Evolutionary conservation across 1,140 invertebrate genomes (phyloP).

Genomic region (Cydia pomonella): DNA sequence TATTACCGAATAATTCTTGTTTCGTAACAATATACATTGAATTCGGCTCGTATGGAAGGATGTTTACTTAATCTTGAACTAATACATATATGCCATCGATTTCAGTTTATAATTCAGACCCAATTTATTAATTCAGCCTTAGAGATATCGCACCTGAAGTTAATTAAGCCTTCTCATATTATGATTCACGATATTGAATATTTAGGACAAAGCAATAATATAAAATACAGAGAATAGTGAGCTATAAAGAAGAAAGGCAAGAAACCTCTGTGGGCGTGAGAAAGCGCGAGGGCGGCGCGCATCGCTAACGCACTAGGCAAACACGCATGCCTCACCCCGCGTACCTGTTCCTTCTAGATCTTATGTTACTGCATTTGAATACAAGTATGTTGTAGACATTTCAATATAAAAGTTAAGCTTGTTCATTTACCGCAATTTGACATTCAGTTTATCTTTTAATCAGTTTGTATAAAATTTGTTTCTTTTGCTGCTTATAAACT

Average conservation of each 20-base stretch:
- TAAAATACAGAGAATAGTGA: slow-evolving; percentile 59
- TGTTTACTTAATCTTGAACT: too few species aligned
- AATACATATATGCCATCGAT: too few species aligned
- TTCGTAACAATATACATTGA: too few species aligned
- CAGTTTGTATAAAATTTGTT: too few species aligned
- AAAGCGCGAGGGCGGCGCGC: slow-evolving; percentile 55
- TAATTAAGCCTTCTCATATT: not conserved
- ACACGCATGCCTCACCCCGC: slow-evolving; percentile 47
- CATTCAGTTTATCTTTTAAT: too few species aligned
- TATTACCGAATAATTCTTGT: too few species aligned
- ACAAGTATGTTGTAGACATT: not conserved
- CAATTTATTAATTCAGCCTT: not conserved
- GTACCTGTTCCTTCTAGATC: not conserved
- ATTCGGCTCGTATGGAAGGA: too few species aligned
- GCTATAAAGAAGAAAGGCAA: slow-evolving; percentile 62
- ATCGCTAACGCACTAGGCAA: slow-evolving; percentile 62
- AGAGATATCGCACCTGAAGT: not conserved
- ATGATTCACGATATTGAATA: slow-evolving; percentile 21
- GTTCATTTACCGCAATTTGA: too few species aligned
- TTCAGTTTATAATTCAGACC: too few species aligned
- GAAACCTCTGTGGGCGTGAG: slow-evolving; percentile 61
- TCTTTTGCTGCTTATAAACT: too few species aligned
- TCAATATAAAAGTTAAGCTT: too few species aligned
- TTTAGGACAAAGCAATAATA: slow-evolving; percentile 52
- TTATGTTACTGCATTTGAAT: not conserved